A percentile compares a stretch with the other conserved stretches of the same genome.
Evolutionary conservation across 2,888 invertebrate genomes (phyloP).

Genomic region (Ornithoptera priamus): DNA sequence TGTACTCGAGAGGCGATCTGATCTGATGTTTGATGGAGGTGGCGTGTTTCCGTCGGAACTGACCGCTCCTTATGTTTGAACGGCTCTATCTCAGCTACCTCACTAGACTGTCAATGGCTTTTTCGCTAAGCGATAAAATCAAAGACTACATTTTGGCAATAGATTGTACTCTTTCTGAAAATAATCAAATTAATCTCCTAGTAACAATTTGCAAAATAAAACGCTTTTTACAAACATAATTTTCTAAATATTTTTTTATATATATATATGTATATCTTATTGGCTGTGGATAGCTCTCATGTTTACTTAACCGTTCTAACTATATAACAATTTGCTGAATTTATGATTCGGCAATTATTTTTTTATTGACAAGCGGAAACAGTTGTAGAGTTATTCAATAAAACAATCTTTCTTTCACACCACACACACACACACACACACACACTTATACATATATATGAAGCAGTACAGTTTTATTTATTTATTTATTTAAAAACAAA

Average conservation of each 20-base stretch:
- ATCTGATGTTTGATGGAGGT: constrained; percentile 28
- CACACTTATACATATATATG: not conserved
- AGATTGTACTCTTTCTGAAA: constrained; percentile 13
- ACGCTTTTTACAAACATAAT: constrained; percentile 11
- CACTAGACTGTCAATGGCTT: constrained; percentile 28
- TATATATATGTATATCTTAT: constrained; percentile 14
- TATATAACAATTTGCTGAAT: constrained; percentile 2
- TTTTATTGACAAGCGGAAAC: not conserved
- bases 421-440: not conserved
- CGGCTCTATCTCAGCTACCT: constrained; percentile 30
- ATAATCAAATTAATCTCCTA: constrained; percentile 29
- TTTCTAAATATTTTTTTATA: constrained; percentile 11
- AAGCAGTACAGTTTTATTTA: constrained; percentile 22
- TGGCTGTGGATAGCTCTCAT: constrained; percentile 31
- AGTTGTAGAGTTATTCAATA: not conserved
- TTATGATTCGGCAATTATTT: not conserved
- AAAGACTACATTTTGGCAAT: constrained; percentile 16
- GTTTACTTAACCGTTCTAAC: constrained; percentile 5
- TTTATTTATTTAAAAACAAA: constrained; percentile 27
- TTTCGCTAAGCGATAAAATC: constrained; percentile 27
- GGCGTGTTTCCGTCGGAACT: constrained; percentile 17
- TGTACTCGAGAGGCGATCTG: constrained; percentile 21
- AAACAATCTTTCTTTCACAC: not conserved
- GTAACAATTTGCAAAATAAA: constrained; percentile 22
- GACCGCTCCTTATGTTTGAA: constrained; percentile 21